These are phyloP conservation scores for Andrena camellia DNA, from an alignment of 2,888 invertebrate genomes.

Conservation along the genomic window DNA sequence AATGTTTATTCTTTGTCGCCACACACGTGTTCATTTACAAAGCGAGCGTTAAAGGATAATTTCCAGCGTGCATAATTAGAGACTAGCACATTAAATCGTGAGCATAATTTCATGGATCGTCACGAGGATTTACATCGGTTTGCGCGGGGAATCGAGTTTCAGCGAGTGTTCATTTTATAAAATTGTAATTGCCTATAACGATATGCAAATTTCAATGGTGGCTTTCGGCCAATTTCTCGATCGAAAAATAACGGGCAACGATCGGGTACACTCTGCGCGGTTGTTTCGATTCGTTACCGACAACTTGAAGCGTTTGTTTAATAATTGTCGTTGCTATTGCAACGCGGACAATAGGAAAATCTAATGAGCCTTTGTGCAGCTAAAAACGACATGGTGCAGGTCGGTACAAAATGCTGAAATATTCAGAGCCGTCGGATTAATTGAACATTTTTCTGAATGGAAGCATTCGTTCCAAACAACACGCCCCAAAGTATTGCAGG, in stretches of 20 bases:
- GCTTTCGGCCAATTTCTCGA: background rate
- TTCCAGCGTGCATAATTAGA: constrained; percentile 23
- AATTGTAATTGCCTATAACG: constrained; percentile 8
- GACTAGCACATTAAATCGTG: background rate
- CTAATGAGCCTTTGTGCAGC: too few species aligned
- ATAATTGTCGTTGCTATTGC: too few species aligned
- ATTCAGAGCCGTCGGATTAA: constrained; percentile 6
- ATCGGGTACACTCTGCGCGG: background rate
- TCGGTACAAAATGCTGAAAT: background rate
- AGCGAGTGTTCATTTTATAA: background rate
- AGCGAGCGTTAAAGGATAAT: constrained; percentile 26
- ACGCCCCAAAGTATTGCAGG: too few species aligned
- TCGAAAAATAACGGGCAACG: background rate
- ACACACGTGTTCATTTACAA: background rate
- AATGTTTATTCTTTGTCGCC: constrained; percentile 44
- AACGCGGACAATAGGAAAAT: too few species aligned
- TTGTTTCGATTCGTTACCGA: background rate
- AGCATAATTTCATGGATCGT: constrained; percentile 9
- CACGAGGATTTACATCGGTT: constrained; percentile 4
- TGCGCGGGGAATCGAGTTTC: background rate
- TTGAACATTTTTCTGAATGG: background rate
- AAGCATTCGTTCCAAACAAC: too few species aligned
- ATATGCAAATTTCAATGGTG: constrained; percentile 5
- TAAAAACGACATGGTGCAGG: too few species aligned
- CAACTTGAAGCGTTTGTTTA: background rate